phyloP scores from a whole-genome alignment of 2,888 invertebrate species.

The Melanostoma scalare region DNA sequence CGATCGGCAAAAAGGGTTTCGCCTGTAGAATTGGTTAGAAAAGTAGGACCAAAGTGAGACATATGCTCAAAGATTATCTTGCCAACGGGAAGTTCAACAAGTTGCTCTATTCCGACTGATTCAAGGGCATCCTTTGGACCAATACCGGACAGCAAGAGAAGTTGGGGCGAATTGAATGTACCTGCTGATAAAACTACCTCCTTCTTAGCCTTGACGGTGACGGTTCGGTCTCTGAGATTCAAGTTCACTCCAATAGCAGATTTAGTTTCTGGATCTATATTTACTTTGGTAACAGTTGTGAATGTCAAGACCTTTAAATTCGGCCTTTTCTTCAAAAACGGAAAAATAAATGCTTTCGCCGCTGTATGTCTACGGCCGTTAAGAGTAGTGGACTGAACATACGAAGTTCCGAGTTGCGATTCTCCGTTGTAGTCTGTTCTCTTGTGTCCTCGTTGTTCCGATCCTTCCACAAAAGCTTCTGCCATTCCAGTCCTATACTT shows the following conservation, averaged over 20 bases:
- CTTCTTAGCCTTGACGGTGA: constrained; percentile 69
- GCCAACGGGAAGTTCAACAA: constrained; percentile 87
- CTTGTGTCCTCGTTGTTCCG: constrained; percentile 86
- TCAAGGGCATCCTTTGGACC: constrained; percentile 83
- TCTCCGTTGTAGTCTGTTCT: constrained; percentile 88
- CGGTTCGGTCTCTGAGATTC: constrained; percentile 68
- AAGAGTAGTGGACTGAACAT: constrained; percentile 85
- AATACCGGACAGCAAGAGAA: neutral
- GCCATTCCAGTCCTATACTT: constrained; percentile 83
- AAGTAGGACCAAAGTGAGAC: constrained; percentile 81
- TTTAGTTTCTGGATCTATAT: constrained; percentile 81
- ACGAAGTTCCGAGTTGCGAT: constrained; percentile 86
- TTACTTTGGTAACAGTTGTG: constrained; percentile 82
- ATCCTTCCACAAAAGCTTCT: constrained; percentile 85
- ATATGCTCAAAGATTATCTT: constrained; percentile 85
- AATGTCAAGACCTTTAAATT: constrained; percentile 82
- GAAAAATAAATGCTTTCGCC: constrained; percentile 86
- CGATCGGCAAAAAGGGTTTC: constrained; percentile 73
- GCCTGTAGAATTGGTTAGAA: constrained; percentile 78
- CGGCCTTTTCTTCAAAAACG: constrained; percentile 80
- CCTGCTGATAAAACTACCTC: constrained; percentile 78
- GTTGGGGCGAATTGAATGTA: constrained; percentile 72
- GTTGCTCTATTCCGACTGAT: constrained; percentile 83
- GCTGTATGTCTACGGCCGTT: constrained; percentile 86
- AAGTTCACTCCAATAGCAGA: constrained; percentile 82